phyloP scores from a whole-genome alignment of 2,113 vertebrate species.

The Dasypus novemcinctus region DNA sequence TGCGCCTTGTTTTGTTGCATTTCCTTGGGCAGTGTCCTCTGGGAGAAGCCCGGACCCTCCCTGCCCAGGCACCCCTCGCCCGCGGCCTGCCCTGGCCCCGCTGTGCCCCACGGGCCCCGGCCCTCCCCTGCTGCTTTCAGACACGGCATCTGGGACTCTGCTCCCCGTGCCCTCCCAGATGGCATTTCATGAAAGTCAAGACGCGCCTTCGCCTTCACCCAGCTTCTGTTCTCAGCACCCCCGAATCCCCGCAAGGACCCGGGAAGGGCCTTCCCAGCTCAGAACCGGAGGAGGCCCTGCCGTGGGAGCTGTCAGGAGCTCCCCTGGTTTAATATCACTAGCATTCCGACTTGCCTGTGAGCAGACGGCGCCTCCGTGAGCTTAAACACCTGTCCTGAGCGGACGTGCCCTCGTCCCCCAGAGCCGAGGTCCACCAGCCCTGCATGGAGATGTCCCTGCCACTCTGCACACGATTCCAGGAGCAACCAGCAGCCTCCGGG shows the following conservation, averaged over 20 bases:
- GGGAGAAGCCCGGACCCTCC: background rate
- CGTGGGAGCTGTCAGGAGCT: background rate
- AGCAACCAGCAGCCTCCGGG: background rate
- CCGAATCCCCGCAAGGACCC: background rate
- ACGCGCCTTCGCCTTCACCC: background rate
- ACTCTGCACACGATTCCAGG: too few relatives aligned
- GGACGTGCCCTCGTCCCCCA: too few relatives aligned
- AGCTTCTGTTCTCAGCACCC: background rate
- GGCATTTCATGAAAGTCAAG: background rate
- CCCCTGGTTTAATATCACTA: background rate
- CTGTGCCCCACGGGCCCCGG: background rate
- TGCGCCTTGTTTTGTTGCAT: background rate
- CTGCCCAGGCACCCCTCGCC: background rate
- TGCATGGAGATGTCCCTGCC: too few relatives aligned
- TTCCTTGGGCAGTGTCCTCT: background rate
- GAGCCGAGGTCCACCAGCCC: too few relatives aligned
- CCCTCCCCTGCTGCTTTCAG: background rate
- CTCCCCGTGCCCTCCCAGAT: background rate
- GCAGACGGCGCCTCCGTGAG: too few relatives aligned
- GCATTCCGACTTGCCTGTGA: background rate
- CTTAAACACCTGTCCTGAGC: too few relatives aligned
- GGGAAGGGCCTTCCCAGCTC: background rate
- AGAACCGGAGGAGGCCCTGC: background rate
- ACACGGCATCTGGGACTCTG: background rate
- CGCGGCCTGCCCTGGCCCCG: background rate